Percentiles rank a stretch among this genome's conserved stretches.
phyloP scores from a whole-genome alignment of 2,888 invertebrate species.

The Zele albiditarsus region DNA sequence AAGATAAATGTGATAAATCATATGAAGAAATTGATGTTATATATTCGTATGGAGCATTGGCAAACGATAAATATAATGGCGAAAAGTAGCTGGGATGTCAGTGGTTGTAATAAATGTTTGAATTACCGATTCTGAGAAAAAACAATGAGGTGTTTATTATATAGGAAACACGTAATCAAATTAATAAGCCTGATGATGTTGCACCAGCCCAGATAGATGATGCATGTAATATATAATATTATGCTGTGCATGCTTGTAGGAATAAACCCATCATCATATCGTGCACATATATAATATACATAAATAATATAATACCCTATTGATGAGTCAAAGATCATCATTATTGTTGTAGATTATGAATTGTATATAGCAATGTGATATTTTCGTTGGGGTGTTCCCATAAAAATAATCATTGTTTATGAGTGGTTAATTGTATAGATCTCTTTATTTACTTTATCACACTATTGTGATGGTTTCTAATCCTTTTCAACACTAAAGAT shows the following conservation, averaged over 20 bases:
- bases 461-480: neutral
- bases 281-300: neutral
- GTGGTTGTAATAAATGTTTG: slow-evolving; percentile 4
- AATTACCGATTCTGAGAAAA: slow-evolving; percentile 6
- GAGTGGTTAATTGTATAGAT: neutral
- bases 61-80: neutral
- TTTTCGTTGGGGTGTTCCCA: neutral
- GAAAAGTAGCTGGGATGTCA: no score
- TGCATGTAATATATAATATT: neutral
- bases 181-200: neutral
- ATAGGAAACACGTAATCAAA: slow-evolving; percentile 6
- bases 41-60: neutral
- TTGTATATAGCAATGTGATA: neutral
- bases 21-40: neutral
- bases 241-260: slow-evolving; percentile 6
- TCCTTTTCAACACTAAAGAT: neutral
- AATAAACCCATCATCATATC: neutral
- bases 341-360: neutral
- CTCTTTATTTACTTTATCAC: neutral
- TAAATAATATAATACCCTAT: neutral
- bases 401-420: neutral
- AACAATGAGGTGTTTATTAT: slow-evolving; percentile 17
- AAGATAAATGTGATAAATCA: neutral
- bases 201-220: neutral
- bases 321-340: neutral